phyloP scores from a whole-genome alignment of 2,113 vertebrate species.

The Herpetotheres cachinnans region DNA sequence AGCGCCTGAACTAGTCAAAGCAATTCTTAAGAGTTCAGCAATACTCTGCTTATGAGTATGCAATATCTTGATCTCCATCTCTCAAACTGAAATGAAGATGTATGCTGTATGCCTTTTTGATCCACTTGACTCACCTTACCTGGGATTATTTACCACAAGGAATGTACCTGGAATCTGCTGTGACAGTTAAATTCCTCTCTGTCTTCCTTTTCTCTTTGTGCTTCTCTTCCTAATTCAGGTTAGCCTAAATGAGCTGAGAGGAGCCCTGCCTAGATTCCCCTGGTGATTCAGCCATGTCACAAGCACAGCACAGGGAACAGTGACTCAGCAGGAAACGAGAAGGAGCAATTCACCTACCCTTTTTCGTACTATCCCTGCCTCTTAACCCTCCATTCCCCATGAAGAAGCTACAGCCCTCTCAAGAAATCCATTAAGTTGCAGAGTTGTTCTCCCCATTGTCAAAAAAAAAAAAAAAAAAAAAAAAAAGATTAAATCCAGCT shows the following conservation, averaged over 20 bases:
- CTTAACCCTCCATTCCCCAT: not conserved
- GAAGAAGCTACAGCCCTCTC: not conserved
- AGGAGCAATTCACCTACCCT: not conserved
- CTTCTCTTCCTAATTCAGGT: not conserved
- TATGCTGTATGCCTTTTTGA: not conserved
- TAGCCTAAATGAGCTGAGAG: not conserved
- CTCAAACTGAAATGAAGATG: slow-evolving; percentile 21
- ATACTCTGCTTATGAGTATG: not conserved
- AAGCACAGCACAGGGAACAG: not conserved
- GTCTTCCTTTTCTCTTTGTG: not conserved
- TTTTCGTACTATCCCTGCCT: not conserved
- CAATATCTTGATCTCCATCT: not conserved
- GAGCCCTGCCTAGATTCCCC: not conserved
- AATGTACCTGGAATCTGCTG: not conserved
- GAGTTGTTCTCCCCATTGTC: not conserved
- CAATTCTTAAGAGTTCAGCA: slow-evolving; percentile 46
- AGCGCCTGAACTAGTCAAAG: slow-evolving; percentile 36
- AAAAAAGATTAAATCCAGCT: not conserved
- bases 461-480: not conserved
- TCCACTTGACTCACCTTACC: not conserved
- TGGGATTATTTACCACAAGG: not conserved
- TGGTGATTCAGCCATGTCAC: not conserved
- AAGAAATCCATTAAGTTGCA: not conserved
- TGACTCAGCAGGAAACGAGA: not conserved
- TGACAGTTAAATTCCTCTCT: not conserved